These are phyloP conservation scores for Gnathonemus echidnorhynchus DNA, from an alignment of 2,113 vertebrate species.

Conservation along the genomic window DNA sequence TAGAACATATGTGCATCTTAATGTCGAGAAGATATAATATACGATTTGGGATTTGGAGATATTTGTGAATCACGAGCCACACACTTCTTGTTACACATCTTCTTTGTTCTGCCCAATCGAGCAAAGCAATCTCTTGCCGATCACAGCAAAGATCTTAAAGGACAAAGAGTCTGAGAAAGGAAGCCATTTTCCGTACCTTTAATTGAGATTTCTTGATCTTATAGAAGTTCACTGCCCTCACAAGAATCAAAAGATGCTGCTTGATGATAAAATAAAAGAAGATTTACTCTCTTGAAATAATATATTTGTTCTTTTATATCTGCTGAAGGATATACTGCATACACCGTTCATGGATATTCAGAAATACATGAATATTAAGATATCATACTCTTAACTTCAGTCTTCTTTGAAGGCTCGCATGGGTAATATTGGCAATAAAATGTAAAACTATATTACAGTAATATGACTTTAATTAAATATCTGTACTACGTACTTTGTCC, in stretches of 20 bases:
- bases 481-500: too few relatives aligned
- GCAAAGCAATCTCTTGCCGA: constrained; percentile 29
- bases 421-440: too few relatives aligned
- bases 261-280: not conserved
- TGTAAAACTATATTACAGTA: too few relatives aligned
- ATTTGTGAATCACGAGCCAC: not conserved
- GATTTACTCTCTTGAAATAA: not conserved
- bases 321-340: too few relatives aligned
- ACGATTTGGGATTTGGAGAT: constrained; percentile 29
- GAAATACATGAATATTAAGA: too few relatives aligned
- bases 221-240: not conserved
- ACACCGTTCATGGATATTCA: too few relatives aligned
- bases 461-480: too few relatives aligned
- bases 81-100: constrained; percentile 18
- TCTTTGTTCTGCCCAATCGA: constrained; percentile 32
- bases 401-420: too few relatives aligned
- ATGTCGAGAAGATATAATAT: constrained; percentile 22
- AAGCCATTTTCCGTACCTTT: not conserved
- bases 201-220: not conserved
- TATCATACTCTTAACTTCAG: too few relatives aligned
- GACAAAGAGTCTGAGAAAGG: not conserved
- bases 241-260: not conserved
- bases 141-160: constrained; percentile 20
- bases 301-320: not conserved
- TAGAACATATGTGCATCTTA: constrained; percentile 26